Evolutionary conservation across 2,113 vertebrate genomes (phyloP).

Genomic region (Callocephalon fimbriatum): DNA sequence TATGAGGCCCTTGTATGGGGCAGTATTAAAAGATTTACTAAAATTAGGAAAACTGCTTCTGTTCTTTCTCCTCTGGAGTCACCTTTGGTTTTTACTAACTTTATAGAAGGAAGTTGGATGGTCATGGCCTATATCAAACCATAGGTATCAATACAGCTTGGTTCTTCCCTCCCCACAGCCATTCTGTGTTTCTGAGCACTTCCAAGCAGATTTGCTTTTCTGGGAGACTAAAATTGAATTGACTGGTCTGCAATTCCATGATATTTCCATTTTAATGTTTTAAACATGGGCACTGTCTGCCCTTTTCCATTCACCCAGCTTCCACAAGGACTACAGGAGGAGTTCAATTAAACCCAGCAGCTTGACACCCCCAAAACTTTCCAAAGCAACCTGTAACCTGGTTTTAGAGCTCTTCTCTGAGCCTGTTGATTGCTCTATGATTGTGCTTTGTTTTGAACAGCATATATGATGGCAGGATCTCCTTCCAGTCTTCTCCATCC

Average conservation of each 20-base stretch:
- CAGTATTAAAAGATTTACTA: background rate
- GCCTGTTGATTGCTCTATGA: background rate
- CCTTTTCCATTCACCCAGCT: background rate
- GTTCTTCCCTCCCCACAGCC: too few species aligned
- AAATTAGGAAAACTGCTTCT: background rate
- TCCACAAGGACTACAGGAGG: background rate
- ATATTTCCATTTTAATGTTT: background rate
- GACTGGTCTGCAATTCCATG: fast-evolving
- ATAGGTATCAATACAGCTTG: background rate
- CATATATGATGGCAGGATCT: background rate
- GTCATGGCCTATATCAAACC: background rate
- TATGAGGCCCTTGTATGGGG: background rate
- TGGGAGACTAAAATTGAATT: background rate
- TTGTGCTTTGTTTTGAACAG: background rate
- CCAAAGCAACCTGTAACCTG: background rate
- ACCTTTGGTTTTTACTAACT: background rate
- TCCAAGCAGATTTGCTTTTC: background rate
- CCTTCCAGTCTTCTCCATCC: background rate
- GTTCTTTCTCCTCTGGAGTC: background rate
- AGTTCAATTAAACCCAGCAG: background rate
- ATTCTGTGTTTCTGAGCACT: background rate
- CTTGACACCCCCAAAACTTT: background rate
- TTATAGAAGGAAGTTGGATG: background rate
- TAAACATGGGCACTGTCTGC: background rate
- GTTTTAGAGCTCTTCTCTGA: background rate